Evolutionary conservation across 2,113 vertebrate species (phyloP).

Genomic region (Oxygymnocypris stewartii): DNA sequence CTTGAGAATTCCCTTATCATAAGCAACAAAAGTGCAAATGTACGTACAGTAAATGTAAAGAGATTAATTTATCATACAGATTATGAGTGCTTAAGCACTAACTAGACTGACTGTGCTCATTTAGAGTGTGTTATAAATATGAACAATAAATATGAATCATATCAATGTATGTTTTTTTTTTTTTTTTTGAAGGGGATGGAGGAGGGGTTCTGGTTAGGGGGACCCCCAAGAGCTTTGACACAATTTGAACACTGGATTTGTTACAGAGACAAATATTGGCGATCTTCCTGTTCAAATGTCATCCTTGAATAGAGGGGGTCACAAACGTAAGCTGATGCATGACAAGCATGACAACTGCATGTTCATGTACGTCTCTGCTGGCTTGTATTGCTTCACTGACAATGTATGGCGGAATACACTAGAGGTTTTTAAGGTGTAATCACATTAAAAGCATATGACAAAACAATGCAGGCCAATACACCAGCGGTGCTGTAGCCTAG

Average conservation of each 20-base stretch:
- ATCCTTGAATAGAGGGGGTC: constrained; percentile 62
- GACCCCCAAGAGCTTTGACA: too few species aligned
- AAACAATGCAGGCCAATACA: constrained; percentile 40
- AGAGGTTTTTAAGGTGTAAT: neutral
- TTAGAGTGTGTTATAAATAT: too few species aligned
- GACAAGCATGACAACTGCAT: constrained; percentile 41
- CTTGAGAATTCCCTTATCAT: too few species aligned
- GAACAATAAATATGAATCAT: too few species aligned
- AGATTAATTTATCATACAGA: too few species aligned
- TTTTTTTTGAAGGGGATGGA: too few species aligned
- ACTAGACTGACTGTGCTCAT: too few species aligned
- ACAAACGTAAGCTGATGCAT: constrained; percentile 66
- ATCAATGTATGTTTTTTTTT: too few species aligned
- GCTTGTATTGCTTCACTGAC: constrained; percentile 8
- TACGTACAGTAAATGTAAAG: too few species aligned
- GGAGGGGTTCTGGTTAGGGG: too few species aligned
- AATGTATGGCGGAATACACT: constrained; percentile 47
- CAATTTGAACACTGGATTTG: neutral
- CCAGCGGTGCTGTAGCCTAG: neutral
- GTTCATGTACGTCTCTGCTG: neutral
- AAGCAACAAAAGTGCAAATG: too few species aligned
- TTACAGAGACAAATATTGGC: constrained; percentile 56
- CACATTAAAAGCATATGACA: constrained; percentile 9
- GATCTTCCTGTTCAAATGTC: constrained; percentile 67
- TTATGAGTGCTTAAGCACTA: too few species aligned